A percentile compares a stretch with the other conserved stretches of the same genome.
Evolutionary conservation across 2,888 invertebrate species (phyloP).

Genomic region (Mellilla xanthometata): DNA sequence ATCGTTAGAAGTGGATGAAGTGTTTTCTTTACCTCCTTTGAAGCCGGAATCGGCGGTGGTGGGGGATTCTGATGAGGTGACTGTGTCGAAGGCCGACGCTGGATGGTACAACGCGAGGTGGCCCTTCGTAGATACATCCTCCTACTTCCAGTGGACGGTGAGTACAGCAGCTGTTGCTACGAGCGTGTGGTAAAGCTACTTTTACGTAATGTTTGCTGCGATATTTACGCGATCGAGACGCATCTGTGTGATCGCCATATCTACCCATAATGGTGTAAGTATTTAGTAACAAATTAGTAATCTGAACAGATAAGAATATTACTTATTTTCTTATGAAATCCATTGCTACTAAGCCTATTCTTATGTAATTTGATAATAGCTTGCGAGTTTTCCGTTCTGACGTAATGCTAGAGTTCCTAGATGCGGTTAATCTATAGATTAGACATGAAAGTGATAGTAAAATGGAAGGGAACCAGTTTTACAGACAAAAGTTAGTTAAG

Average conservation of each 20-base stretch:
- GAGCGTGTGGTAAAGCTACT: constrained; percentile 1
- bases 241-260: constrained; percentile 33
- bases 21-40: constrained; percentile 69
- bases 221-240: constrained; percentile 34
- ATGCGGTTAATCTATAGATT: constrained; percentile 24
- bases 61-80: constrained; percentile 68
- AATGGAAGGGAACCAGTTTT: constrained; percentile 7
- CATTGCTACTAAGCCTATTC: constrained; percentile 36
- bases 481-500: neutral
- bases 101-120: constrained; percentile 85
- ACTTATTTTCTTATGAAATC: constrained; percentile 37
- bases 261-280: constrained; percentile 35
- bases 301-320: constrained; percentile 41
- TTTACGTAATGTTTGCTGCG: constrained; percentile 40
- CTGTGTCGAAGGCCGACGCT: constrained; percentile 65
- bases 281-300: constrained; percentile 41
- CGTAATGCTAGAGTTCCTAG: constrained; percentile 9
- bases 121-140: constrained; percentile 85
- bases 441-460: constrained; percentile 28
- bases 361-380: constrained; percentile 38
- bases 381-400: constrained; percentile 15
- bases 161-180: constrained; percentile 49
- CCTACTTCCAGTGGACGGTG: constrained; percentile 87
- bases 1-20: constrained; percentile 71
- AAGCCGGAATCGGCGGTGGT: constrained; percentile 57